Evolutionary conservation across 2,113 vertebrate species (phyloP).

Genomic region (Urocynchramus pylzowi): DNA sequence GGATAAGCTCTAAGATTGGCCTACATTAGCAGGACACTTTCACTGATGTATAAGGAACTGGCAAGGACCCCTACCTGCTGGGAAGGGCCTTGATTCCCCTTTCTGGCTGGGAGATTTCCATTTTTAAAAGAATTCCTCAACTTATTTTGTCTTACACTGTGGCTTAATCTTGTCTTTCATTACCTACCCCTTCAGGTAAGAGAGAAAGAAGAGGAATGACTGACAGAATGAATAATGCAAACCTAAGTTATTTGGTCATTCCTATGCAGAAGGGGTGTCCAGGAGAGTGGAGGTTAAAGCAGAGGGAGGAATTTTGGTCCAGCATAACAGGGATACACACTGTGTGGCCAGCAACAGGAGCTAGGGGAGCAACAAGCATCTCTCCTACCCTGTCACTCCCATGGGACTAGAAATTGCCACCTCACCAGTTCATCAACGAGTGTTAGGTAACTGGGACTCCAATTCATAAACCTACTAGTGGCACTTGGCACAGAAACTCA

Average conservation of each 20-base stretch:
- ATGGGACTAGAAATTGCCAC: neutral
- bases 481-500: neutral
- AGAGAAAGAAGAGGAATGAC: neutral
- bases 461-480: neutral
- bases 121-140: neutral
- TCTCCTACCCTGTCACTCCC: neutral
- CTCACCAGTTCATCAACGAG: neutral
- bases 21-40: constrained; percentile 40
- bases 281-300: neutral
- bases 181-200: neutral
- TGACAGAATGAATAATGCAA: neutral
- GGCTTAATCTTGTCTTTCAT: neutral
- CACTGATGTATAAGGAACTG: constrained; percentile 7
- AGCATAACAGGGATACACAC: neutral
- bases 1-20: constrained; percentile 51
- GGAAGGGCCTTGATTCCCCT: neutral
- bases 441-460: neutral
- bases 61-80: neutral
- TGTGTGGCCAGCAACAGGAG: neutral
- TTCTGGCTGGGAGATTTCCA: neutral
- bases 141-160: neutral
- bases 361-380: neutral
- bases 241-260: neutral
- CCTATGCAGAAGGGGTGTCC: neutral
- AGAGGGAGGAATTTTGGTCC: neutral